These are phyloP conservation scores for Ceramica pisi DNA, from an alignment of 2,888 invertebrate genomes.

Conservation along the genomic window DNA sequence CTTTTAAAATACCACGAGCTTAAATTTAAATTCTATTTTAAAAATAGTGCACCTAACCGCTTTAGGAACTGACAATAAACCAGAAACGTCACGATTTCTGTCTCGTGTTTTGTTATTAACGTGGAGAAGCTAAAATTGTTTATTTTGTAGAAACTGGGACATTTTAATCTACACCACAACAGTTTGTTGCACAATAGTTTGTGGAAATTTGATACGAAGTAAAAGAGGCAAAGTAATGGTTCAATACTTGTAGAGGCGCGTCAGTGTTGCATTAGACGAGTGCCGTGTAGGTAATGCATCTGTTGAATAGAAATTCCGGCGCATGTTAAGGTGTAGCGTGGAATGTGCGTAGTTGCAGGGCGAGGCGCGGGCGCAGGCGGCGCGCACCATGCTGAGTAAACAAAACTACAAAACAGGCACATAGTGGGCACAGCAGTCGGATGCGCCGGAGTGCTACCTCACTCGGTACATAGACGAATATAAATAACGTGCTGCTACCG, in stretches of 20 bases:
- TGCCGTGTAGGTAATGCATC: constrained; percentile 76
- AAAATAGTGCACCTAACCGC: constrained; percentile 83
- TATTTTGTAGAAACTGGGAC: constrained; percentile 56
- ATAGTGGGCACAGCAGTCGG: constrained; percentile 72
- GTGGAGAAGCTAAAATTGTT: constrained; percentile 64
- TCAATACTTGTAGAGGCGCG: constrained; percentile 74
- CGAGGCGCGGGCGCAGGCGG: constrained; percentile 66
- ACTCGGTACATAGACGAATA: constrained; percentile 55
- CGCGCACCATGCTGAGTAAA: constrained; percentile 85
- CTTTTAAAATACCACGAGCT: constrained; percentile 84
- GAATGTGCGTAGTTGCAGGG: constrained; percentile 74
- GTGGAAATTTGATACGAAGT: constrained; percentile 63
- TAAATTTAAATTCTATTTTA: constrained; percentile 82
- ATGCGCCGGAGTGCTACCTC: constrained; percentile 70
- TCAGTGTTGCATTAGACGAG: constrained; percentile 66
- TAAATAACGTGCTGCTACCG: constrained; percentile 61
- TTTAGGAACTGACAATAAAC: constrained; percentile 85
- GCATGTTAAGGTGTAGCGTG: constrained; percentile 75
- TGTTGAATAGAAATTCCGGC: constrained; percentile 81
- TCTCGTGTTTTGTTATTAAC: constrained; percentile 70
- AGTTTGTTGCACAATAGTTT: constrained; percentile 58
- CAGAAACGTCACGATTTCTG: constrained; percentile 81
- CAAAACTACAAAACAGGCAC: constrained; percentile 82
- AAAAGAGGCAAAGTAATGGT: constrained; percentile 58
- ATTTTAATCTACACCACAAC: constrained; percentile 51